Conservation (phyloP, 2,113 vertebrate genomes). For the Nymphicus hollandicus region DNA sequence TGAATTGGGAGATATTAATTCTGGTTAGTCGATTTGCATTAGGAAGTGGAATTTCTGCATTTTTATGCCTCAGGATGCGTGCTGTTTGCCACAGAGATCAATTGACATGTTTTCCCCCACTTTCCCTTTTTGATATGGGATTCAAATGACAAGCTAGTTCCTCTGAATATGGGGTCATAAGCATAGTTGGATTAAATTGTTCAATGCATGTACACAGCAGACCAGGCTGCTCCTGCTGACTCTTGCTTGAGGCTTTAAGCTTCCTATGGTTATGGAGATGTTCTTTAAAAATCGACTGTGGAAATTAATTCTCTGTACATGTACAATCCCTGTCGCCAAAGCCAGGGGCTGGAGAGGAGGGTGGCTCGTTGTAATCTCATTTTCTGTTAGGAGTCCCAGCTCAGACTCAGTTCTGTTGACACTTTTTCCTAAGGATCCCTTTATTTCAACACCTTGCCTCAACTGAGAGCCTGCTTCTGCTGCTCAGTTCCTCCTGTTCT, state of each 20-base stretch:
- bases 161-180: neutral
- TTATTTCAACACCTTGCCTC: neutral
- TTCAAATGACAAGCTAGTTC: neutral
- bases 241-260: neutral
- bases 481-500: neutral
- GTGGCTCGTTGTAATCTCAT: neutral
- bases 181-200: neutral
- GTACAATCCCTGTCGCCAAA: neutral
- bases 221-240: neutral
- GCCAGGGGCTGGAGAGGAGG: neutral
- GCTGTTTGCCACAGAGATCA: neutral
- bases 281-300: constrained; percentile 2
- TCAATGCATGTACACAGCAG: neutral
- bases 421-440: neutral
- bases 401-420: neutral
- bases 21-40: neutral
- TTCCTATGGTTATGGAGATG: neutral
- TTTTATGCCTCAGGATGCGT: neutral
- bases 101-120: neutral
- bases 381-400: neutral
- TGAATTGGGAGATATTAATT: neutral
- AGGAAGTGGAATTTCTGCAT: neutral
- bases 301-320: neutral
- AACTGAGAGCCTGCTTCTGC: neutral
- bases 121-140: neutral